Evolutionary conservation across 2,888 invertebrate species (phyloP).

Genomic region (Dolichomitus sp.): DNA sequence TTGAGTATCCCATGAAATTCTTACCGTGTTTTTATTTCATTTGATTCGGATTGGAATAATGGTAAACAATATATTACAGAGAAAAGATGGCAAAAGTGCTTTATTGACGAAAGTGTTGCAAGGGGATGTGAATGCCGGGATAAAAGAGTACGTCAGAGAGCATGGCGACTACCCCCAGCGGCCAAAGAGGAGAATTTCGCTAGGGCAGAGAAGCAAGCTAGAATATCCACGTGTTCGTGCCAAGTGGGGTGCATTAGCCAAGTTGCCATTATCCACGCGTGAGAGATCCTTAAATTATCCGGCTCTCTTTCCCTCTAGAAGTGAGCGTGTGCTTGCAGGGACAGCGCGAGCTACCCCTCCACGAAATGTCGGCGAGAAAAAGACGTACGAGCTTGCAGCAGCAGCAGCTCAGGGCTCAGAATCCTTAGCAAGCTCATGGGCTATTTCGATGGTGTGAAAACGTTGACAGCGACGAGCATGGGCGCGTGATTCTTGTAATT

Average conservation of each 20-base stretch:
- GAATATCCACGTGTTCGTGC: conserved; percentile 79
- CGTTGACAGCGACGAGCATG: conserved; percentile 54
- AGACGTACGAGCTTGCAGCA: conserved; percentile 80
- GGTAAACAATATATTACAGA: background rate
- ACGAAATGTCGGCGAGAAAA: conserved; percentile 82
- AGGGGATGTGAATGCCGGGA: conserved; percentile 65
- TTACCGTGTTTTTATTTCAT: background rate
- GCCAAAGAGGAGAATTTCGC: conserved; percentile 57
- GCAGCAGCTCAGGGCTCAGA: conserved; percentile 32
- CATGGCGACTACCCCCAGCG: conserved; percentile 23
- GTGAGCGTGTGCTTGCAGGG: conserved; percentile 56
- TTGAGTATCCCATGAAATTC: too few relatives aligned
- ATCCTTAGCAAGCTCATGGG: conserved; percentile 29
- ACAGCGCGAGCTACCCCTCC: conserved; percentile 71
- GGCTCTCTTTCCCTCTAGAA: conserved; percentile 67
- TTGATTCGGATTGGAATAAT: background rate
- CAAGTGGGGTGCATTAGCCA: conserved; percentile 85
- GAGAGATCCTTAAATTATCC: conserved; percentile 85
- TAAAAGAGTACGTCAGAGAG: conserved; percentile 65
- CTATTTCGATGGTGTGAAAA: conserved; percentile 54
- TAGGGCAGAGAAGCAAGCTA: conserved; percentile 68
- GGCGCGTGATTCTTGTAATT: conserved; percentile 69
- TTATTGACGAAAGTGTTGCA: conserved; percentile 59
- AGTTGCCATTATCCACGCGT: conserved; percentile 85
- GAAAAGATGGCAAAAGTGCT: conserved; percentile 18